Conservation (phyloP, 2,888 invertebrate genomes). For the Drosophila atripex region DNA sequence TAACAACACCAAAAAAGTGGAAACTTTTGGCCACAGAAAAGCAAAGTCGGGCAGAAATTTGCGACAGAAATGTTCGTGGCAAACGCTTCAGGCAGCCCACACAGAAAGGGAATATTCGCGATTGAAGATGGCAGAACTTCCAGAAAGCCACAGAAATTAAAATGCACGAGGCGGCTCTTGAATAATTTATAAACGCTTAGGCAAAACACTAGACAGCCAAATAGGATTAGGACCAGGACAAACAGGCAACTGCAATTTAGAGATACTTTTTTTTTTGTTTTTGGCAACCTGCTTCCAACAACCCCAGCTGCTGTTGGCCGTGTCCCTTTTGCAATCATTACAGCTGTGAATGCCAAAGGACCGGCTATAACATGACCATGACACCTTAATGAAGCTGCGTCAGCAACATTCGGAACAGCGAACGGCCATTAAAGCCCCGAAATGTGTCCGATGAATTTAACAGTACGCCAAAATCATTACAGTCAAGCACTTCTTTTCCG, state of each 20-base stretch:
- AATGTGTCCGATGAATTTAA: conserved; percentile 67
- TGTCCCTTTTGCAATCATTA: background rate
- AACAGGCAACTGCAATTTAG: conserved; percentile 10
- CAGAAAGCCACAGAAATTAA: conserved; percentile 27
- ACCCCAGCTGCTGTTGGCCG: background rate
- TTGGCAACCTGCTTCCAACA: background rate
- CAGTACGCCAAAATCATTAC: conserved; percentile 45
- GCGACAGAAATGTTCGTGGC: conserved; percentile 33
- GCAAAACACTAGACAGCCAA: conserved; percentile 1
- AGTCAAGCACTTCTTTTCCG: conserved; percentile 17
- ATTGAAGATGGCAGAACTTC: conserved; percentile 50
- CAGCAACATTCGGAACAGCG: conserved; percentile 42
- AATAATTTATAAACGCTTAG: conserved; percentile 54
- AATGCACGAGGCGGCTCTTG: conserved; percentile 35
- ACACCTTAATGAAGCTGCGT: conserved; percentile 41
- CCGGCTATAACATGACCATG: conserved; percentile 17
- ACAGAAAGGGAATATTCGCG: conserved; percentile 33
- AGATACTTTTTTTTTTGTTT: background rate
- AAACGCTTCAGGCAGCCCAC: conserved; percentile 31
- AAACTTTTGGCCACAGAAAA: conserved; percentile 20
- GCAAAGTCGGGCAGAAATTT: conserved; percentile 17
- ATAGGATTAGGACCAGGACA: background rate
- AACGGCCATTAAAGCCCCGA: conserved; percentile 44
- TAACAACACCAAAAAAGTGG: conserved; percentile 21
- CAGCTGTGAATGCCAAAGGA: conserved; percentile 2